Conservation (phyloP, 2,797 vertebrate species). For the Gobionotothen gibberifrons region DNA sequence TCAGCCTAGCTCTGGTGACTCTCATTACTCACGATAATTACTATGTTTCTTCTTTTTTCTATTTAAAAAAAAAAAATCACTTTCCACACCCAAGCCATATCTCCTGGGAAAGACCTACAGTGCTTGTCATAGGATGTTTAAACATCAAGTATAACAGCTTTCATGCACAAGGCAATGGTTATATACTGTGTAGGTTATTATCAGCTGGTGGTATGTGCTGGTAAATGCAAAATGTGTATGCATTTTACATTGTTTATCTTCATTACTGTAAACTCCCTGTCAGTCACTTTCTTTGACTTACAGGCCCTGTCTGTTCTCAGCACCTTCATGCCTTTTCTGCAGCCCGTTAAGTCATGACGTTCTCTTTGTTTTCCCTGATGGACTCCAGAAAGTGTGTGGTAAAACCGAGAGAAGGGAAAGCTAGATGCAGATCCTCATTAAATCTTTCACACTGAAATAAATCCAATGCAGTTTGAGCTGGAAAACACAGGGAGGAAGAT, state of each 20-base stretch:
- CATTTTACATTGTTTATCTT: not conserved
- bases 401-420: constrained; percentile 53
- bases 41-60: not conserved
- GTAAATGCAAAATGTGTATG: not conserved
- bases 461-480: constrained; percentile 56
- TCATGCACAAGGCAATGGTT: not conserved
- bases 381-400: constrained; percentile 59
- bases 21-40: constrained; percentile 14
- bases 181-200: not conserved
- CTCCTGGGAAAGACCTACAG: not conserved
- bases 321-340: constrained; percentile 34
- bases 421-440: constrained; percentile 72
- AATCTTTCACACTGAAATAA: constrained; percentile 62
- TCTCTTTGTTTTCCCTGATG: constrained; percentile 51
- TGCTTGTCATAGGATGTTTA: not conserved
- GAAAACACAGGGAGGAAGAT: constrained; percentile 29
- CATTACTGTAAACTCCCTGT: constrained; percentile 1
- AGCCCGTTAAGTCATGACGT: constrained; percentile 30
- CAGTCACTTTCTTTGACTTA: not conserved
- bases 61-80: not conserved
- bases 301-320: constrained; percentile 8
- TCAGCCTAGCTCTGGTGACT: not conserved
- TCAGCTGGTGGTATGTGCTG: not conserved
- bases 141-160: constrained; percentile 5
- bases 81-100: not conserved